Conservation (phyloP, 2,113 vertebrate genomes). For the Cacatua alba region DNA sequence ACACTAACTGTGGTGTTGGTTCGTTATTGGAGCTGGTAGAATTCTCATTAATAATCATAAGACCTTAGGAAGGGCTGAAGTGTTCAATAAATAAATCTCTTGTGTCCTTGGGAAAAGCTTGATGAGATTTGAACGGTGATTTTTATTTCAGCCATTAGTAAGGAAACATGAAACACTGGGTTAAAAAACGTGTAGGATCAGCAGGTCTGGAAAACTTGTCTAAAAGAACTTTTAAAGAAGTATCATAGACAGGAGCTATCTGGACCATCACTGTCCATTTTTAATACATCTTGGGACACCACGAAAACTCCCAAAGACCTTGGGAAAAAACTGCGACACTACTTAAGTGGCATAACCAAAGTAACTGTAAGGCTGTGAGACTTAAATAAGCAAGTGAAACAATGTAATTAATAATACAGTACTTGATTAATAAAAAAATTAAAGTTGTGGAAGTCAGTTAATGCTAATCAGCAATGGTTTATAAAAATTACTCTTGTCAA, state of each 20-base stretch:
- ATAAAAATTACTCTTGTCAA: not conserved
- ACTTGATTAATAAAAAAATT: not conserved
- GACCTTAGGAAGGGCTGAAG: not conserved
- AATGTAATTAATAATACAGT: not conserved
- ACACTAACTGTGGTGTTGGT: not conserved
- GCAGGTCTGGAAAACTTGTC: not conserved
- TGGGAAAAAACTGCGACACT: not conserved
- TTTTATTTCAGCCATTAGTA: slow-evolving; percentile 1
- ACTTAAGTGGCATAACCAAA: not conserved
- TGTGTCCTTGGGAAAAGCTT: not conserved
- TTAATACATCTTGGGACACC: not conserved
- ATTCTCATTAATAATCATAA: not conserved
- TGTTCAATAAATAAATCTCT: not conserved
- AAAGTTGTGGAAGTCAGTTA: not conserved
- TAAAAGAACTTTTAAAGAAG: not conserved
- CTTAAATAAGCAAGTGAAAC: not conserved
- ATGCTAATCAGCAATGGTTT: not conserved
- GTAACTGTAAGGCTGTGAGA: not conserved
- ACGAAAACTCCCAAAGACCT: not conserved
- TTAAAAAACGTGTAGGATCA: not conserved
- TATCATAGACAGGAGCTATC: not conserved
- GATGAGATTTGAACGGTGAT: not conserved
- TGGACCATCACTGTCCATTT: not conserved
- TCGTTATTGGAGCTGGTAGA: not conserved
- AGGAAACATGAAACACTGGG: not conserved